Percentiles rank a stretch among this genome's conserved stretches.
These are phyloP conservation scores for Melanotaenia maccullochi DNA, from an alignment of 2,797 vertebrate genomes.

Conservation along the genomic window DNA sequence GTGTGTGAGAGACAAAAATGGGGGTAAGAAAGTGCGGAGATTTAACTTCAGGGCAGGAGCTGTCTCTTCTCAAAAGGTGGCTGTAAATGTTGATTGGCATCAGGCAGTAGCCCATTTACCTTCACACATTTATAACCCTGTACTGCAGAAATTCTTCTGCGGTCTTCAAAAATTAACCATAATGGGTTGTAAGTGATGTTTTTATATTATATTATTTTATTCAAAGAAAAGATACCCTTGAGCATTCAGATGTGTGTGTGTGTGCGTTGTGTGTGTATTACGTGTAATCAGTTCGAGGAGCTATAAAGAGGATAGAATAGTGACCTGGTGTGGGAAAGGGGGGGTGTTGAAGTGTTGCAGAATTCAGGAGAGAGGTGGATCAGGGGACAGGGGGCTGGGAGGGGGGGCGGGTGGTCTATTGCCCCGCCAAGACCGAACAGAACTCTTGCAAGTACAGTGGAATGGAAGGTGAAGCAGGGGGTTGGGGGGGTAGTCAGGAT, in stretches of 20 bases:
- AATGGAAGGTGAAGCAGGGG: conserved; percentile 46
- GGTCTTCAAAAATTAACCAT: conserved; percentile 3
- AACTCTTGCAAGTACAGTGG: conserved; percentile 48
- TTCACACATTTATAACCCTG: conserved; percentile 7
- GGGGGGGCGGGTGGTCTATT: conserved; percentile 10
- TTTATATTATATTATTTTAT: neutral
- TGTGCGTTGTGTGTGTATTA: conserved; percentile 31
- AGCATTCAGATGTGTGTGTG: conserved; percentile 3
- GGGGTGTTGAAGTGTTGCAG: conserved; percentile 39
- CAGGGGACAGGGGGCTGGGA: conserved; percentile 45
- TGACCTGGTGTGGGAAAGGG: conserved; percentile 45
- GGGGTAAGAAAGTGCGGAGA: conserved; percentile 26
- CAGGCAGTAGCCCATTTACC: conserved; percentile 14
- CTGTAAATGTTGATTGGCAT: conserved; percentile 41
- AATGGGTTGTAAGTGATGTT: neutral
- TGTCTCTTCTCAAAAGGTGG: conserved; percentile 55
- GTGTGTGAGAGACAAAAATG: conserved; percentile 29
- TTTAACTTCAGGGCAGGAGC: conserved; percentile 63
- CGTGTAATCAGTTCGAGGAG: conserved; percentile 58
- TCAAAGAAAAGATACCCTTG: neutral
- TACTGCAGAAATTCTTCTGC: conserved; percentile 13
- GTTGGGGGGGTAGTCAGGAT: conserved; percentile 49
- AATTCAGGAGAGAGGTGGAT: conserved; percentile 64
- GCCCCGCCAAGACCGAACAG: conserved; percentile 19
- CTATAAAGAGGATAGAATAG: conserved; percentile 48